Conservation (phyloP, 1,140 invertebrate species). For the Schlechtendalia chinensis region DNA sequence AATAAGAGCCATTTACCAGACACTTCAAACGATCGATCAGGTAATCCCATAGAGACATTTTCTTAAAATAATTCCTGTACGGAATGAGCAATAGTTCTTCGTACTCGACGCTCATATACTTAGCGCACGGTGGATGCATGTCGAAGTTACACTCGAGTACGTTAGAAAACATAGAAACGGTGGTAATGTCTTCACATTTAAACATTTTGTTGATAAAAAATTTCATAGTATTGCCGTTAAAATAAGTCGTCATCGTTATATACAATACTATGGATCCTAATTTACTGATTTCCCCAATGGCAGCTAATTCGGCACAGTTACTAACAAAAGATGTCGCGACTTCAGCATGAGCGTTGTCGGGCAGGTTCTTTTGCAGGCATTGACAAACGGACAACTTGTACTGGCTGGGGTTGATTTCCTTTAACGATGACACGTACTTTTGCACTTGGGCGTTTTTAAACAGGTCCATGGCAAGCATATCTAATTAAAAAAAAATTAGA, state of each 20-base stretch:
- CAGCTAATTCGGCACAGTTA: conserved; percentile 22
- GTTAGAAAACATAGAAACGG: not conserved
- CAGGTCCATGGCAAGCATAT: not conserved
- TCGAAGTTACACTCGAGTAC: not conserved
- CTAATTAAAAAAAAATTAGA: not conserved
- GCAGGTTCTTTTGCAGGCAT: not conserved
- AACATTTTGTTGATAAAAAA: conserved; percentile 9
- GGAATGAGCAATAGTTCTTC: not conserved
- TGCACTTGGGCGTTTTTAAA: not conserved
- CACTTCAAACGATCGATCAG: not conserved
- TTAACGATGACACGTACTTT: not conserved
- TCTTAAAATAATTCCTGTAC: not conserved
- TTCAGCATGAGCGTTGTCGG: not conserved
- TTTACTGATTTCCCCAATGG: not conserved
- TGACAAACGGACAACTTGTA: not conserved
- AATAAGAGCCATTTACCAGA: not conserved
- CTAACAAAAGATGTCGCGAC: not conserved
- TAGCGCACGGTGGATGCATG: conserved; percentile 14
- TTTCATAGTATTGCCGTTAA: not conserved
- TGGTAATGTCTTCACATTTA: not conserved
- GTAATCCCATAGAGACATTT: conserved; percentile 25
- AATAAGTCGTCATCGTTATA: not conserved
- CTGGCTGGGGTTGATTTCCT: not conserved
- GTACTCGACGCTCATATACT: conserved; percentile 19
- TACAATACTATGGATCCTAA: not conserved